Evolutionary conservation across 2,797 vertebrate species (phyloP).

Genomic region (Sardinella longiceps): DNA sequence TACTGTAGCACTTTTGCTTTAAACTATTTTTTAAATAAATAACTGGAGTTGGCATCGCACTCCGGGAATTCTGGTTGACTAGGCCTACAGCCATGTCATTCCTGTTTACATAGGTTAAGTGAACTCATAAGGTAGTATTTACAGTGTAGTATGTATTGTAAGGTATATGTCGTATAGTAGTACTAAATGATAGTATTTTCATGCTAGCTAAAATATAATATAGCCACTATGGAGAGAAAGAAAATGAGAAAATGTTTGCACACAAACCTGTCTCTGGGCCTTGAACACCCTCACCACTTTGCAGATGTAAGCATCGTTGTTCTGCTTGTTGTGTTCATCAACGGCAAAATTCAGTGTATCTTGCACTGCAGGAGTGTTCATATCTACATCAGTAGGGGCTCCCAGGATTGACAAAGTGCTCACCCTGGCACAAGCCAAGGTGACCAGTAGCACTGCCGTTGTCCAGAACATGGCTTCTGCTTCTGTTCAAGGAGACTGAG

Average conservation of each 20-base stretch:
- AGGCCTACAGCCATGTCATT: no score
- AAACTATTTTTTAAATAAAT: no score
- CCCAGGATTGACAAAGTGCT: neutral
- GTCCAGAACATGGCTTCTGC: neutral
- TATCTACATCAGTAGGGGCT: neutral
- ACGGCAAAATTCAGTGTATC: neutral
- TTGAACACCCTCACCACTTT: conserved; percentile 1
- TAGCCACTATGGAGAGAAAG: neutral
- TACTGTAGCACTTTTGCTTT: no score
- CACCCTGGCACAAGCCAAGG: neutral
- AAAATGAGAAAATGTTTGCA: neutral
- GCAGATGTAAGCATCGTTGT: neutral
- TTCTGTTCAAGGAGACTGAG: neutral
- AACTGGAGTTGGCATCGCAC: no score
- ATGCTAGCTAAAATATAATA: neutral
- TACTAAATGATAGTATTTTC: neutral
- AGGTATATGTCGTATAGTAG: no score
- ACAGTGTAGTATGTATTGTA: no score
- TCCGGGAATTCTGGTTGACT: no score
- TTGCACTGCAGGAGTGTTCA: neutral
- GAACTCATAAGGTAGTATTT: no score
- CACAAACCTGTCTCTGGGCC: neutral
- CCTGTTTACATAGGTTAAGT: no score
- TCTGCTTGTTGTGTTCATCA: neutral
- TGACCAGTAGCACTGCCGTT: neutral